These are phyloP conservation scores for Agrotis exclamationis DNA, from an alignment of 2,888 invertebrate species.

Conservation along the genomic window DNA sequence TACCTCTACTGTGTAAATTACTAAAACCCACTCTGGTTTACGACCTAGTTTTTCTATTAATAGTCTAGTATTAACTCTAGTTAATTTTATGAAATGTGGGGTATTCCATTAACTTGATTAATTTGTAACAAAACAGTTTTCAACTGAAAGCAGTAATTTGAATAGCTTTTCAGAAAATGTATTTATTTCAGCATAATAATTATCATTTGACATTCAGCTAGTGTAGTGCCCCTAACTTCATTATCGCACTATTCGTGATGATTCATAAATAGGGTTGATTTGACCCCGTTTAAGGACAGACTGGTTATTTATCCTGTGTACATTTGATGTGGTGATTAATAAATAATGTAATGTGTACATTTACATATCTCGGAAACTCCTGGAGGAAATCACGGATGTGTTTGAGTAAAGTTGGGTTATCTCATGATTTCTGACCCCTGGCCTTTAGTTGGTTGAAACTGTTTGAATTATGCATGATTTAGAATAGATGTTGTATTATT, in stretches of 20 bases:
- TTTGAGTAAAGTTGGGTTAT: conserved; percentile 30
- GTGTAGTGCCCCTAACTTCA: conserved; percentile 38
- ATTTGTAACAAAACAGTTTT: conserved; percentile 18
- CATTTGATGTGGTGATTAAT: conserved; percentile 35
- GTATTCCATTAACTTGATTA: conserved; percentile 9
- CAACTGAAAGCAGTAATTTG: conserved; percentile 16
- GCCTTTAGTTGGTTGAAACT: conserved; percentile 19
- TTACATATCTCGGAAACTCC: conserved; percentile 51
- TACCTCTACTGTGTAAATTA: conserved; percentile 41
- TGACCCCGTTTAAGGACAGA: conserved; percentile 16
- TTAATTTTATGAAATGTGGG: conserved; percentile 11
- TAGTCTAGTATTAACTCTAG: conserved; percentile 2
- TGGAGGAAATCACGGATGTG: conserved; percentile 49
- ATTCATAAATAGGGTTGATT: conserved; percentile 38
- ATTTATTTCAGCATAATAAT: conserved; percentile 42
- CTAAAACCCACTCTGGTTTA: conserved; percentile 10
- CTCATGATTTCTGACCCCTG: conserved; percentile 32
- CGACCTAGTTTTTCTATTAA: background rate
- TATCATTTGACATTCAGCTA: conserved; percentile 34
- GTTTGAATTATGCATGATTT: conserved; percentile 42
- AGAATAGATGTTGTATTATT: conserved; percentile 12
- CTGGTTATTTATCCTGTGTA: background rate
- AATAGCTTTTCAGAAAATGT: conserved; percentile 31
- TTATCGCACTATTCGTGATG: conserved; percentile 31
- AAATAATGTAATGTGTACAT: conserved; percentile 51